These are phyloP conservation scores for Pithys albifrons DNA, from an alignment of 2,113 vertebrate species.

Conservation along the genomic window DNA sequence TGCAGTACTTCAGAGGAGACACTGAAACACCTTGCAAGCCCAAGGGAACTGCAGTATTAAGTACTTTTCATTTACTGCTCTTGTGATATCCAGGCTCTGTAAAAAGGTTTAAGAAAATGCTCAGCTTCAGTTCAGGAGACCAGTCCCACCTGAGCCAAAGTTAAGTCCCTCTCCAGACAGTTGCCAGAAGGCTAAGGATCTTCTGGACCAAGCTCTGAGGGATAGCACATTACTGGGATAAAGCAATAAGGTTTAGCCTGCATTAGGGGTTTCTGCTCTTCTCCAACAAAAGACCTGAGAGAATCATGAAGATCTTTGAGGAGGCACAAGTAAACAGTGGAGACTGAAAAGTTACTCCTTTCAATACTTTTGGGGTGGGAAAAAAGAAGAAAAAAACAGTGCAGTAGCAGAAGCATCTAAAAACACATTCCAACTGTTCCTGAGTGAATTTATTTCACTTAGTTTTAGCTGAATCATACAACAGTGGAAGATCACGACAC, in stretches of 20 bases:
- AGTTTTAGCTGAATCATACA: not conserved
- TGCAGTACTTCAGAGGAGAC: not conserved
- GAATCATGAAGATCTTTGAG: not conserved
- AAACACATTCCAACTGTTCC: not conserved
- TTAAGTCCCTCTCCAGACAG: not conserved
- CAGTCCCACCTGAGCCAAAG: not conserved
- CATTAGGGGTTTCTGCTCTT: not conserved
- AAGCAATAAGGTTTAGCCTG: not conserved
- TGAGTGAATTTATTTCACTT: not conserved
- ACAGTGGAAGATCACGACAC: not conserved
- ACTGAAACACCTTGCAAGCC: not conserved
- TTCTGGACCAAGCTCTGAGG: not conserved
- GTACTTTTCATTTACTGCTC: not conserved
- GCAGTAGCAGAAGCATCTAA: not conserved
- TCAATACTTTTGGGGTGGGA: fast-evolving
- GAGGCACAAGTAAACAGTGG: not conserved
- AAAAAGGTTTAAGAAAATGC: not conserved
- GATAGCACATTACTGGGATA: not conserved
- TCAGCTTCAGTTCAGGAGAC: not conserved
- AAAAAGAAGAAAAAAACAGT: not conserved
- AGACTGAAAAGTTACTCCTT: not conserved
- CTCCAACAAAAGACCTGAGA: not conserved
- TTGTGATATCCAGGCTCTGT: not conserved
- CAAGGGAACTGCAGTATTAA: not conserved
- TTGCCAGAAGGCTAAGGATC: not conserved